Evolutionary conservation across 2,888 invertebrate genomes (phyloP).

Genomic region (Spodoptera littoralis): DNA sequence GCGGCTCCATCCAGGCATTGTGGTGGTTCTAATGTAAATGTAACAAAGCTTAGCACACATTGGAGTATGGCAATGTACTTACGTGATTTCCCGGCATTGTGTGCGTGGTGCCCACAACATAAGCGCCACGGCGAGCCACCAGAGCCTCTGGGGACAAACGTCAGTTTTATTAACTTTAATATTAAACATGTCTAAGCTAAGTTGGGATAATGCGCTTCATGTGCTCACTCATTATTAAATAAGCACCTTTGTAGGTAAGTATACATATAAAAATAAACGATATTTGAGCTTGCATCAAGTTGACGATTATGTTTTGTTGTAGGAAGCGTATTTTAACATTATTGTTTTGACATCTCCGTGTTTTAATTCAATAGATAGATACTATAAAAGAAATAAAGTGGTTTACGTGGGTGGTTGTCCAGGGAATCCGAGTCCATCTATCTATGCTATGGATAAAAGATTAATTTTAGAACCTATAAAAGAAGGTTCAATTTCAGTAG

Average conservation of each 20-base stretch:
- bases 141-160: constrained; percentile 76
- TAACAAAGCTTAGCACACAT: constrained; percentile 16
- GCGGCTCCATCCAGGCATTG: constrained; percentile 34
- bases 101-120: constrained; percentile 72
- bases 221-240: constrained; percentile 26
- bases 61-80: constrained; percentile 61
- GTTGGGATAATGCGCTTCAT: constrained; percentile 47
- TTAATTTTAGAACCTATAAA: no score
- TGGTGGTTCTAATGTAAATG: constrained; percentile 34
- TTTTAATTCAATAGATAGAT: no score
- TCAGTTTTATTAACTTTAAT: constrained; percentile 54
- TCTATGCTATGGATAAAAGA: no score
- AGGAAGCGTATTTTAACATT: constrained; percentile 1
- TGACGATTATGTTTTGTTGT: no score
- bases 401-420: no score
- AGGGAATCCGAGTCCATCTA: no score
- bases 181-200: constrained; percentile 42
- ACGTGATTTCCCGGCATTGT: constrained; percentile 80
- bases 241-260: no score
- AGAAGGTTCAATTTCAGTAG: no score
- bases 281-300: no score
- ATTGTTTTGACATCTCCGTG: not conserved
- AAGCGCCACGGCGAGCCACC: constrained; percentile 74
- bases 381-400: no score
- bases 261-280: no score